Percentiles rank a stretch among this genome's conserved stretches.
Conservation (phyloP, 2,888 invertebrate genomes). For the Conomelus anceps region DNA sequence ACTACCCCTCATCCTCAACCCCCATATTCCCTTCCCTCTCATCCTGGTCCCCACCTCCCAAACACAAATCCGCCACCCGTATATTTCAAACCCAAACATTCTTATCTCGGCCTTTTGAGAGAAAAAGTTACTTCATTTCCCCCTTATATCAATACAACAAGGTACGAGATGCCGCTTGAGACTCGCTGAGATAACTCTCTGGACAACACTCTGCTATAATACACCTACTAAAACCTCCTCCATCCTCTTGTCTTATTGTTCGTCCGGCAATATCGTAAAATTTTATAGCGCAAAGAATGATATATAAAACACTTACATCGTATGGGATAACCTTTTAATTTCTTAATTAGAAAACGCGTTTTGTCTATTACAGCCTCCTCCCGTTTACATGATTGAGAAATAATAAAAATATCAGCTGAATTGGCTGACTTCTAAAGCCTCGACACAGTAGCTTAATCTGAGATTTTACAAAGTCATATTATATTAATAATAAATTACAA, state of each 20-base stretch:
- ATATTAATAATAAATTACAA: too few species aligned
- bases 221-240: not conserved
- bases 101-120: not conserved
- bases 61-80: not conserved
- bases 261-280: not conserved
- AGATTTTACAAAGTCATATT: too few species aligned
- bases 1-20: too few species aligned
- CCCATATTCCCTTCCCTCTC: not conserved
- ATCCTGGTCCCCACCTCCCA: not conserved
- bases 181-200: not conserved
- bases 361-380: not conserved
- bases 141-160: not conserved
- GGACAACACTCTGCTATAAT: not conserved
- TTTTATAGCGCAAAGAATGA: not conserved
- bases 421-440: not conserved
- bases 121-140: not conserved
- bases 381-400: not conserved
- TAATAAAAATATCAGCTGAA: too few species aligned
- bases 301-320: not conserved
- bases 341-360: not conserved
- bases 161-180: not conserved
- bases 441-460: not conserved
- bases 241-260: not conserved
- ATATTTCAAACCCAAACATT: not conserved
- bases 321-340: not conserved